phyloP scores from a whole-genome alignment of 2,113 vertebrate genomes.

The Hypomesus transpacificus region DNA sequence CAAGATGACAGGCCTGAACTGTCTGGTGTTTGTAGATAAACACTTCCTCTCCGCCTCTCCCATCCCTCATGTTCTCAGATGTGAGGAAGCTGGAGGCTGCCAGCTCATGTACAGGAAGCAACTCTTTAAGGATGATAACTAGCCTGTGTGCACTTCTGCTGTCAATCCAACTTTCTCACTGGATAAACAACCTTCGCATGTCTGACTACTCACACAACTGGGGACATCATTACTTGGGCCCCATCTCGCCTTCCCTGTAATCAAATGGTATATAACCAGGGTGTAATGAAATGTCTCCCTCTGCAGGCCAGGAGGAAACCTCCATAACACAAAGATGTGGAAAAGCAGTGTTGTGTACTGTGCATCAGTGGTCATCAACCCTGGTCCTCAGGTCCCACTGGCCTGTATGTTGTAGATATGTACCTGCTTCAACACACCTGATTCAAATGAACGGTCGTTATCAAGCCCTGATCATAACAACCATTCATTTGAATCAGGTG shows the following conservation, averaged over 20 bases:
- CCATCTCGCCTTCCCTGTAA: no score
- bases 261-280: no score
- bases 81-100: not conserved
- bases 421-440: no score
- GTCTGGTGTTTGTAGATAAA: conserved; percentile 50
- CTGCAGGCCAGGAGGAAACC: conserved; percentile 38
- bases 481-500: no score
- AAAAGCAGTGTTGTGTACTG: no score
- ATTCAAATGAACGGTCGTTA: no score
- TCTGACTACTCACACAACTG: conserved; percentile 18
- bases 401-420: no score
- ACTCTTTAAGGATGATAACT: conserved; percentile 26
- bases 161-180: conserved; percentile 19
- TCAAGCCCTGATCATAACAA: no score
- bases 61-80: conserved; percentile 6
- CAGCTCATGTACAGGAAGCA: no score
- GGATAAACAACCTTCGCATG: conserved; percentile 19
- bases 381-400: no score
- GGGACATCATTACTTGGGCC: not conserved
- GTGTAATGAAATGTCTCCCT: conserved; percentile 40
- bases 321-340: not conserved
- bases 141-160: conserved; percentile 35
- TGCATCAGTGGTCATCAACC: no score
- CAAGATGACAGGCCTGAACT: conserved; percentile 38
- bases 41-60: conserved; percentile 25